Base-by-base conservation (phyloP, 2,797 vertebrate species). In the Trematomus bernacchii region DNA sequence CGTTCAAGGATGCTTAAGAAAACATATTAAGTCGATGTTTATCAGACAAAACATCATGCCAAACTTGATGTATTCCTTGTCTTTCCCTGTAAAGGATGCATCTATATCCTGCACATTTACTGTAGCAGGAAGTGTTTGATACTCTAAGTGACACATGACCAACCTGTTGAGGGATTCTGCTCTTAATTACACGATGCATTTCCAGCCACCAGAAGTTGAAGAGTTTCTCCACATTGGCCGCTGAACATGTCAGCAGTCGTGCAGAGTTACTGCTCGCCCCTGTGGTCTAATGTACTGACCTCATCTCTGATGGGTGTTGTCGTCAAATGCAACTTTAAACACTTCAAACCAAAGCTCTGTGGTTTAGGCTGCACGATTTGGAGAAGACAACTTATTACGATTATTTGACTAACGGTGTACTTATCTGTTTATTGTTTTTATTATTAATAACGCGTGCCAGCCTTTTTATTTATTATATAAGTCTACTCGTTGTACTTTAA, bases 131-230 rank as follows among this genome's bases (percentile, higher is more conserved):
- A 47, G 66, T 61, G 59, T 44, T 30, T 47, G 74, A 85, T 70
- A 46, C 72, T 68, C 58, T 44, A 68, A 46, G 62, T 86, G 82
- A 90, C 88, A 88, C 66, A 44, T 54, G 27, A 59, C 73, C 66
- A 48, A 55, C 10, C 71, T 71, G 91, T 30, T 90, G 92, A 92
- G 48, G 79, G 89, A 92, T 63, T 80, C 83, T 76, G 72, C 40
- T 46, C 66, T 92, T 94, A 93, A 92, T 93, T 92, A 94, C 92
- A 84, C 70, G 83, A 88, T 61, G 84, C 79, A 71, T 40, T 76
- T 73, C 61, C 65, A 2, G 78, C 80, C 66, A 63, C 63, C 16
- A 73, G 57, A 43, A 50, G 86, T 74, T 71, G 86, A 82, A 79
- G 83, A 83, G 64, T 75, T 84, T 75, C 85, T 84, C 71, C 64